Evolutionary conservation across 1,140 invertebrate species (phyloP).

Genomic region (Drosophila littoralis): DNA sequence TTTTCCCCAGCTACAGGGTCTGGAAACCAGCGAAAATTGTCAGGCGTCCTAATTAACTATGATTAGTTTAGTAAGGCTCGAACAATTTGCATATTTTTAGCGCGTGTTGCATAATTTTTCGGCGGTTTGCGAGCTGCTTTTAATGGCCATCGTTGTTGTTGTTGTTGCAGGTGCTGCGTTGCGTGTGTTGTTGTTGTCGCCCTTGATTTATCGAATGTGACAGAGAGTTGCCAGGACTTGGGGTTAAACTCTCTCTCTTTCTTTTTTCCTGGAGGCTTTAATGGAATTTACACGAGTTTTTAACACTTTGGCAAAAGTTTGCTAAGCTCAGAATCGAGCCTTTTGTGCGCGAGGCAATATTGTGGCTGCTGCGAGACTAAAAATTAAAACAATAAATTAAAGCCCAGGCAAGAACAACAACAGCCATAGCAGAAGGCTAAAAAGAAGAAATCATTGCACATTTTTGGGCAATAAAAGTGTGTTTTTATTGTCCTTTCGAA

Average conservation of each 20-base stretch:
- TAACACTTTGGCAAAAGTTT: conserved; percentile 68
- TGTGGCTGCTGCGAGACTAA: conserved; percentile 63
- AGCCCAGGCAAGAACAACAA: conserved; percentile 23
- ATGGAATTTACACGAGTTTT: conserved; percentile 80
- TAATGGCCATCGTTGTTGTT: conserved; percentile 50
- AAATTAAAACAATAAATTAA: conserved; percentile 81
- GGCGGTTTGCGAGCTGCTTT: conserved; percentile 42
- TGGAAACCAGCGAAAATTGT: conserved; percentile 33
- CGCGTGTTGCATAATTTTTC: conserved; percentile 70
- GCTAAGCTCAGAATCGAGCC: conserved; percentile 15
- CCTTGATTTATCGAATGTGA: conserved; percentile 67
- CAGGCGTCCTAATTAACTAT: conserved; percentile 70
- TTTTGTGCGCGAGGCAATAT: conserved; percentile 50
- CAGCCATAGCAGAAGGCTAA: conserved; percentile 5
- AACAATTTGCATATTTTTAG: conserved; percentile 74
- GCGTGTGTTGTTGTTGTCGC: conserved; percentile 18
- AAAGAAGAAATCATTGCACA: conserved; percentile 41
- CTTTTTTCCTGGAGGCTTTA: conserved; percentile 50
- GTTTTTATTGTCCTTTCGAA: conserved; percentile 51
- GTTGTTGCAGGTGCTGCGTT: conserved; percentile 36
- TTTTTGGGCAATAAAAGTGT: conserved; percentile 59
- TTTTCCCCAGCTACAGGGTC: neutral
- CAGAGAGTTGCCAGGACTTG: conserved; percentile 13
- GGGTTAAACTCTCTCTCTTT: conserved; percentile 6
- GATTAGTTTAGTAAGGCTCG: conserved; percentile 53